phyloP scores from a whole-genome alignment of 2,113 vertebrate species.

The Tachysurus vachellii region DNA sequence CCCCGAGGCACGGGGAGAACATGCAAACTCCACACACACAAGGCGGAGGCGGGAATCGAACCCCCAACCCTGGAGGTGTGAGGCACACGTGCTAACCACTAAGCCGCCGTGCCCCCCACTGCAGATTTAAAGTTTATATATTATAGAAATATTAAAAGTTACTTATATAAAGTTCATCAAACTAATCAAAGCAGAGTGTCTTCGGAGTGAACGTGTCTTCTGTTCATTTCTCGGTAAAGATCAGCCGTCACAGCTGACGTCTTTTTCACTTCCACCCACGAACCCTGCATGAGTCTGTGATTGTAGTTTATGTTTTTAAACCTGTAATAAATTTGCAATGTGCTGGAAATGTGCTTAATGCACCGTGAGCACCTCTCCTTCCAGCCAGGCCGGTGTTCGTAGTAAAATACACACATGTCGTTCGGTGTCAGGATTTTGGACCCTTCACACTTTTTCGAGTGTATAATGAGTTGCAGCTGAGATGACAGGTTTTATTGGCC shows the following conservation, averaged over 20 bases:
- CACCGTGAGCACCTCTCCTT: slow-evolving; percentile 25
- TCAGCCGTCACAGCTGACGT: too few species aligned
- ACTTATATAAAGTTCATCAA: not conserved
- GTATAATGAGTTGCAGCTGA: slow-evolving; percentile 75
- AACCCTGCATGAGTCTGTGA: not conserved
- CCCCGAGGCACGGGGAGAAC: too few species aligned
- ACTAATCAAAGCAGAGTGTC: not conserved
- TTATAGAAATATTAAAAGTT: not conserved
- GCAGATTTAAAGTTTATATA: not conserved
- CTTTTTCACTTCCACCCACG: not conserved
- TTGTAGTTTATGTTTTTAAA: not conserved
- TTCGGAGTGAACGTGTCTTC: not conserved
- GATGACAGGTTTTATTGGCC: slow-evolving; percentile 64
- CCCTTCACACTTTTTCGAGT: slow-evolving; percentile 39
- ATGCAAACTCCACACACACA: too few species aligned
- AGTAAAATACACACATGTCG: not conserved
- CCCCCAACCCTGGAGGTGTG: too few species aligned
- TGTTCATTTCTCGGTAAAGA: not conserved
- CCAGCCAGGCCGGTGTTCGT: not conserved
- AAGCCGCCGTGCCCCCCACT: too few species aligned
- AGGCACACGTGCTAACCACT: too few species aligned
- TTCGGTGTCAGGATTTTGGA: slow-evolving; percentile 10
- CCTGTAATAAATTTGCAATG: slow-evolving; percentile 11
- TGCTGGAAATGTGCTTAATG: slow-evolving; percentile 42
- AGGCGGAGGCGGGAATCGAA: too few species aligned